These are phyloP conservation scores for Cyrtonyx montezumae DNA, from an alignment of 2,113 vertebrate species.

Conservation along the genomic window DNA sequence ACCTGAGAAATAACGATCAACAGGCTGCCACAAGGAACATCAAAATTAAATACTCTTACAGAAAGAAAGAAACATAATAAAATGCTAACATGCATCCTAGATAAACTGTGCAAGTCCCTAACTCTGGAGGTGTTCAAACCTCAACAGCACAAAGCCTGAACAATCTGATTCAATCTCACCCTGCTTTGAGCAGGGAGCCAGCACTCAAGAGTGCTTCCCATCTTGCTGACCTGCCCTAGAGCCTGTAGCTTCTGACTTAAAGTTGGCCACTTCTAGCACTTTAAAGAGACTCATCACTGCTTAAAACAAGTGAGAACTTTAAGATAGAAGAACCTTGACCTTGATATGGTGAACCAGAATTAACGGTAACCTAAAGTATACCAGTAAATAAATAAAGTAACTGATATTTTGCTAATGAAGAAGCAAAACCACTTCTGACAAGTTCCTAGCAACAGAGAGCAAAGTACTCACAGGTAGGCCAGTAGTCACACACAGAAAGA, in stretches of 20 bases:
- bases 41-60: neutral
- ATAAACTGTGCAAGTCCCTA: neutral
- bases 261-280: neutral
- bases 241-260: fast-evolving
- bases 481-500: too few species aligned
- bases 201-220: neutral
- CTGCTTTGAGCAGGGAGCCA: neutral
- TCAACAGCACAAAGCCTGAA: neutral
- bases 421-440: too few species aligned
- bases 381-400: neutral
- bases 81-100: neutral
- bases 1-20: neutral
- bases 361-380: neutral
- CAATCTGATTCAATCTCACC: neutral
- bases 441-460: too few species aligned
- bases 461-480: too few species aligned
- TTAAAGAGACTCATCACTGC: neutral
- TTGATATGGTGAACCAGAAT: neutral
- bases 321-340: neutral
- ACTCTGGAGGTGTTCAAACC: neutral
- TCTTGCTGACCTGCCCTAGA: neutral
- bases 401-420: fast-evolving
- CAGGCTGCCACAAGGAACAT: neutral
- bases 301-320: neutral
- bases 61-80: neutral